Evolutionary conservation across 2,888 invertebrate species (phyloP), one percentile per base, ranked within the genome.

Genomic region (Chymomyza amoena): DNA sequence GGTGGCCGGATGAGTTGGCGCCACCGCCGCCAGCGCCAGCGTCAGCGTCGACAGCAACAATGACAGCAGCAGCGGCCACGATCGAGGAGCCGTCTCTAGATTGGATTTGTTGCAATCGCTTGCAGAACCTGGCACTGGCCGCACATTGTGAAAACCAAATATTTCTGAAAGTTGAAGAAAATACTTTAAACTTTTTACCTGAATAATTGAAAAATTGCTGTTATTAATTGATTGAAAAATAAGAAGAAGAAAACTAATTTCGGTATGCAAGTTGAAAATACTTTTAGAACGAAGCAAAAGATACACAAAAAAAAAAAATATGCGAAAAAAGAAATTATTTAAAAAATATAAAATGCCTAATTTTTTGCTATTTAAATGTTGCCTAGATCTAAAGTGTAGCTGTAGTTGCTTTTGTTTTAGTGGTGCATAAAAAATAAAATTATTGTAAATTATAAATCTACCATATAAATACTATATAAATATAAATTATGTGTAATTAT

Each of bases 81-180:
- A 20, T 54, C 18, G 54, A 54, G 54, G 54, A 54, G 36, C 18
- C 75, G 28, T 75, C 87, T 18, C 75, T 83, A 71, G 83, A 83
- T 72, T 83, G 83, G 83, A 76, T 83, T 57, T 83, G 87, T 76
- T 83, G 83, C 62, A 87, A 83, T 76, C 83, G 83, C 28, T 69
- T 83, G 76, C 83, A 83, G 75, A 83, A 83, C 62, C 74, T 83
- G 86, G 86, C 83, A 70, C 84, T 83, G 39, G 83, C 87, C 69
- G 83, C 83, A 70, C 83, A 83, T 82, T 80, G 87, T 87, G 87
- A 85, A 87, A 88, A 88, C 81, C 84, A 87, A 87, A 87, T 83
- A 88, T 80, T 82, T 88, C 77, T 85, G 73, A 88, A 86, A 88
- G 87, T 84, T 82, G 87, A 84, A 73, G 84, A 87, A 78, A 81